These are phyloP conservation scores for Indicator maculatus DNA, from an alignment of 2,113 vertebrate genomes.

Conservation along the genomic window DNA sequence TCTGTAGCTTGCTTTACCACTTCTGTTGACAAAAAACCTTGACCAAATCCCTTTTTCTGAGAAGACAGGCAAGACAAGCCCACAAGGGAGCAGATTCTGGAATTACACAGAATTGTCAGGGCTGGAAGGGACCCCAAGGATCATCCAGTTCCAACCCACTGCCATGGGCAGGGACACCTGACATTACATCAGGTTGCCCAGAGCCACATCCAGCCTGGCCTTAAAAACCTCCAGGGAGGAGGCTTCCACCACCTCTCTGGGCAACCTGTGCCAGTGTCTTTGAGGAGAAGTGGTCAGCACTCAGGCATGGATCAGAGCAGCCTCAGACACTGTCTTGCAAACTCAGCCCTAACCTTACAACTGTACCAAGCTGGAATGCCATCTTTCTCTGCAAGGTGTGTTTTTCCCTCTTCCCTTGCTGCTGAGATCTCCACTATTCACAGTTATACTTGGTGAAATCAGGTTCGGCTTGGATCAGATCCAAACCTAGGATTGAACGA, in stretches of 20 bases:
- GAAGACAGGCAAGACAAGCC: background rate
- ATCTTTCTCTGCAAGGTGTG: background rate
- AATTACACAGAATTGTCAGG: background rate
- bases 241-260: no score
- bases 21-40: background rate
- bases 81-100: background rate
- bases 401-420: background rate
- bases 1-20: background rate
- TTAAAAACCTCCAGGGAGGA: no score
- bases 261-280: no score
- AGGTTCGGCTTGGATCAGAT: background rate
- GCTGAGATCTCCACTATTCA: background rate
- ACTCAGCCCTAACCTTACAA: background rate
- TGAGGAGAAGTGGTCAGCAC: background rate
- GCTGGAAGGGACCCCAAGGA: no score
- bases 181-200: no score
- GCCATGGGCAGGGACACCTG: no score
- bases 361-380: background rate
- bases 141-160: no score
- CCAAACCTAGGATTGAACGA: background rate
- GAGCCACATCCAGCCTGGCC: no score
- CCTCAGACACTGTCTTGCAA: background rate
- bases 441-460: background rate
- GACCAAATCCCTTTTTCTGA: background rate
- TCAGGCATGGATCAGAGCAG: background rate